Base-by-base conservation (phyloP, 2,113 vertebrate species). In the Callipepla squamata region DNA sequence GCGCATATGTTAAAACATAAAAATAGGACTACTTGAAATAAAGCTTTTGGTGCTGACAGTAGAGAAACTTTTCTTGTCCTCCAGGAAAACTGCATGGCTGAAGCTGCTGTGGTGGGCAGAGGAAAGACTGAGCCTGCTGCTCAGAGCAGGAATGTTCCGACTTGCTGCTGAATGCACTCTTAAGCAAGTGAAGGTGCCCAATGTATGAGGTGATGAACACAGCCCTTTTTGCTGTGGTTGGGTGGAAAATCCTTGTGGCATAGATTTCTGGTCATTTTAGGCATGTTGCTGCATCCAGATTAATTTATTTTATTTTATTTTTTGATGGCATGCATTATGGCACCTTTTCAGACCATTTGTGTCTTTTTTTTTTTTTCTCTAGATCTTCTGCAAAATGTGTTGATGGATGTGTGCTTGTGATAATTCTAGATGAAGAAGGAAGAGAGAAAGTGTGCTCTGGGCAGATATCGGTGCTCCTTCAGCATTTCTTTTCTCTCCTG, bases 401-500 rank as follows among this genome's bases (percentile, higher is more conserved):
- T 87, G 78, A 82, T 90, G 28, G 40, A 77, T 87, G n/a, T 25
- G 3, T 68, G 70, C 42, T 73, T 40, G 22, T 47, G 70, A 36
- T 81, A 36, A 55, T 76, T 87, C 47, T 45, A 58, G 70, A 73
- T 81, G 67, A 82, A 87, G 75, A 80, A 87, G 88, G 63, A 80
- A 73, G 72, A 62, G 91, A 82, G 42, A 62, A 92, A 82, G 38
- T 20, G 63, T 73, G 45, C 63, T 94, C n/a, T 73, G 67, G 50
- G 62, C 55, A 85, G 67, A 59, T 61, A 85, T 65, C 15, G 9
- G 62, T 58, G 84, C 87, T 34, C 48, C 87, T 94, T 85, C 85
- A 91, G 85, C 65, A 30, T 63, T 90, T 85, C 30, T 88, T 82
- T 74, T 74, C 42, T 83, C 77, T 93, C 36, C 40, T 89, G 34